These are phyloP conservation scores for Cathartes aura DNA, from an alignment of 2,113 vertebrate genomes.

Conservation along the genomic window DNA sequence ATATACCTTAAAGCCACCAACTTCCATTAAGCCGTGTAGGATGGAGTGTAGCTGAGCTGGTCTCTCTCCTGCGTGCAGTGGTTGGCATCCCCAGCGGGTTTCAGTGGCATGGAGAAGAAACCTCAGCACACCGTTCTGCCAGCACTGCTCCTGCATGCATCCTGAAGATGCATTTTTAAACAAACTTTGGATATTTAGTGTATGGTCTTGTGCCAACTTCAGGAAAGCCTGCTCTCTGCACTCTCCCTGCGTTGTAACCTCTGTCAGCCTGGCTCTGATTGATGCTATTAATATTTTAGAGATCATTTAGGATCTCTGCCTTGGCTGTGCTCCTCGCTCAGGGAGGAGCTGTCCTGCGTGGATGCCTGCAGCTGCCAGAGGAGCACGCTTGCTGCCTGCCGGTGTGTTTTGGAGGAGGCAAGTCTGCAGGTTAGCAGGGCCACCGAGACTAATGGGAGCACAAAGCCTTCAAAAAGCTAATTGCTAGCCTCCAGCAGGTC, in stretches of 20 bases:
- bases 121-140: neutral
- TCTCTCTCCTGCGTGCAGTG: neutral
- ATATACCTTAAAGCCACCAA: neutral
- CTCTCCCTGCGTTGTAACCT: neutral
- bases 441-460: neutral
- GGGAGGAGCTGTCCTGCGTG: neutral
- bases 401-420: neutral
- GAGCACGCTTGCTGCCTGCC: fast-evolving
- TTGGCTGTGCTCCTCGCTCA: neutral
- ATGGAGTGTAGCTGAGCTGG: neutral
- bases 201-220: neutral
- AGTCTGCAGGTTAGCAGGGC: neutral
- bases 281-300: slow-evolving; percentile 55
- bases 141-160: neutral
- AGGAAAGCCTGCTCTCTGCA: neutral
- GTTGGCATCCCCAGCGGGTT: neutral
- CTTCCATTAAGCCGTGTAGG: neutral
- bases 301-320: neutral
- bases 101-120: neutral
- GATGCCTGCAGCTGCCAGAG: neutral
- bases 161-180: slow-evolving; percentile 12
- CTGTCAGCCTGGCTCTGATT: slow-evolving; percentile 2
- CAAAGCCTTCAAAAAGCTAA: neutral
- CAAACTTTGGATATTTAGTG: neutral
- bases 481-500: neutral